Conservation (phyloP, 2,888 invertebrate species). For the Dolichomitus sp. region DNA sequence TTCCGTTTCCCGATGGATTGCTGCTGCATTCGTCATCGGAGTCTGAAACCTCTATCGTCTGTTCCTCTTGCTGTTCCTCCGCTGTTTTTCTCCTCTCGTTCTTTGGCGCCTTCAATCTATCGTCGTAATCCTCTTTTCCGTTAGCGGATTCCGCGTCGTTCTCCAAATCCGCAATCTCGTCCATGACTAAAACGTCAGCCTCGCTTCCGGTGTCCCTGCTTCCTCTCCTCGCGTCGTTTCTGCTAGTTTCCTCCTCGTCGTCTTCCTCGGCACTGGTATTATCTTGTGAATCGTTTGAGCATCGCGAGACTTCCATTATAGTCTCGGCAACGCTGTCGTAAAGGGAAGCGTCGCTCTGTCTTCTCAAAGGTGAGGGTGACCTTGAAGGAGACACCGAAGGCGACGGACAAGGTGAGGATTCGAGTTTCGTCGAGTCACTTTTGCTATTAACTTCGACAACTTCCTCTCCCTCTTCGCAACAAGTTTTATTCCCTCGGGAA, state of each 20-base stretch:
- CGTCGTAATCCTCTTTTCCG: conserved; percentile 47
- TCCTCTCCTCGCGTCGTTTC: conserved; percentile 39
- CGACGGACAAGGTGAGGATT: conserved; percentile 27
- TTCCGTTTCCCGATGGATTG: conserved; percentile 28
- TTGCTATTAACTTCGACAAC: conserved; percentile 12
- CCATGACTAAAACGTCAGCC: conserved; percentile 55
- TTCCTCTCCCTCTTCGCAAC: background rate
- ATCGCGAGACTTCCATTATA: conserved; percentile 79
- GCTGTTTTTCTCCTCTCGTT: conserved; percentile 45
- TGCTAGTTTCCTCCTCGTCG: conserved; percentile 51
- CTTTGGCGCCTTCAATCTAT: conserved; percentile 49
- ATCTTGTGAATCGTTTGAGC: conserved; percentile 60
- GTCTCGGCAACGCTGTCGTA: conserved; percentile 80
- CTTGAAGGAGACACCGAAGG: conserved; percentile 10
- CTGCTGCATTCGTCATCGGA: conserved; percentile 31
- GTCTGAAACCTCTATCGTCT: conserved; percentile 30
- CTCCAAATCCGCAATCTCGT: conserved; percentile 74
- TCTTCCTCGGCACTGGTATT: conserved; percentile 68
- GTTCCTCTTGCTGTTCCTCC: conserved; percentile 31
- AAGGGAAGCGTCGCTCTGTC: conserved; percentile 27
- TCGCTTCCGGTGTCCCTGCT: conserved; percentile 49
- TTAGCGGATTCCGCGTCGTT: conserved; percentile 72
- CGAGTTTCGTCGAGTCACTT: conserved; percentile 28
- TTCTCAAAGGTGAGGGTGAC: conserved; percentile 52
- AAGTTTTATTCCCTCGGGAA: conserved; percentile 51